Percentiles rank a stretch among this genome's conserved stretches.
Evolutionary conservation across 1,140 invertebrate species (phyloP).

Genomic region (Oppia nitens): DNA sequence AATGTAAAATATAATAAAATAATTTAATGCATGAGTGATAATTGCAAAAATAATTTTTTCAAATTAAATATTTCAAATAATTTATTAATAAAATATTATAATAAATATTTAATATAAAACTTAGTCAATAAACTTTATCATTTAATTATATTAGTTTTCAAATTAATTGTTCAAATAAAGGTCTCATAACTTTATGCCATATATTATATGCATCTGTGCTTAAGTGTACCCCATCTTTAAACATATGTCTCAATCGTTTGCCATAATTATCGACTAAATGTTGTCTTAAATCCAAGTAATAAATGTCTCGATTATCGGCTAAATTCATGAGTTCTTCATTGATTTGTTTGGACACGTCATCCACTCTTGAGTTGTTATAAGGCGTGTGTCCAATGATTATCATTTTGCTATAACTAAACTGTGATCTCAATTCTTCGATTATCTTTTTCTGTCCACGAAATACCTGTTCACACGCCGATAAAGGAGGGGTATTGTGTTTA

Average conservation of each 20-base stretch:
- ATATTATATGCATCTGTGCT: not conserved
- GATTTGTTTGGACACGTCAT: not conserved
- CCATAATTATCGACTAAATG: not conserved
- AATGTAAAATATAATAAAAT: too few relatives aligned
- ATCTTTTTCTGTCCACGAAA: too few relatives aligned
- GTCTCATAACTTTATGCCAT: not conserved
- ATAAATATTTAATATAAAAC: too few relatives aligned
- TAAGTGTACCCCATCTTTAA: not conserved
- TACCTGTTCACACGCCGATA: too few relatives aligned
- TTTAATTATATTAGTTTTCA: too few relatives aligned
- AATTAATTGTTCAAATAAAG: not conserved
- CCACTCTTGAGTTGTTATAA: not conserved
- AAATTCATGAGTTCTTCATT: not conserved
- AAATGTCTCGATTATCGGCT: not conserved
- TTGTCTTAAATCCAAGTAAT: not conserved
- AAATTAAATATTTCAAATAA: too few relatives aligned
- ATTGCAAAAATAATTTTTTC: too few relatives aligned
- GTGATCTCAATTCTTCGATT: not conserved
- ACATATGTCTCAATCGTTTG: not conserved
- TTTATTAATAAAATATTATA: too few relatives aligned
- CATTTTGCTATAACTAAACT: not conserved
- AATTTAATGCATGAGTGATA: too few relatives aligned
- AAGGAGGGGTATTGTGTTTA: too few relatives aligned
- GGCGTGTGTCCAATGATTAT: not conserved
- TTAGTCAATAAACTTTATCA: too few relatives aligned